Base-by-base conservation (phyloP, 2,113 vertebrate species). In the Charadrius vociferus region DNA sequence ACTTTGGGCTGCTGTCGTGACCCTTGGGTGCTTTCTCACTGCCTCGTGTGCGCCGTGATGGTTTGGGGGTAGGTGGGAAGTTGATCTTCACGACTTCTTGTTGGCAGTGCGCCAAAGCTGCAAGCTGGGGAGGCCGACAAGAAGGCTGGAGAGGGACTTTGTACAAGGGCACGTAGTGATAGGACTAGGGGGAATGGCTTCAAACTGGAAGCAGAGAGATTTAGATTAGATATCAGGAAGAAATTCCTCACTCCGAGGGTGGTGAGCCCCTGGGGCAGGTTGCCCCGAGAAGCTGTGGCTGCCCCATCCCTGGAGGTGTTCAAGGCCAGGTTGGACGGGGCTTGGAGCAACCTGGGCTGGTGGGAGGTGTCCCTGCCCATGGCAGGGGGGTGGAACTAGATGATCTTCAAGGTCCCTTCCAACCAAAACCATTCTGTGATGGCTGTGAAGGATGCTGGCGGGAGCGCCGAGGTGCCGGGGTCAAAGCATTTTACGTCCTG, bases 391-490 rank as follows among this genome's bases (percentile, higher is more conserved):
- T 62, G 63, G 63, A 30, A 32, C 20, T 21, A 4, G 39, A 4
- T 32, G 29, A 5, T 14, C 39, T 43, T 43, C 20, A 22, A 66
- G 63, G 29, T 43, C 39, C 13, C 8, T 63, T 41, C 62, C 62
- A 29, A 29, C 8, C 26, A 6, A 7, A 43, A 32, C 29, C 13
- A 14, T 36, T 26, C n/a, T 39, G 10, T 27, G 27, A 14, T 32
- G 10, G 0, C 41, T 26, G 55, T 0, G 10, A 63, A 30, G 19
- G 39, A 45, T 5, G 29, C 52, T 0, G 4, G 29, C 10, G 67
- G 29, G 11, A 32, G 66, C 1, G 12, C 67, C 41, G 32, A 70
- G 29, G 12, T 1, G 5, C 27, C 9, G 23, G 2, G 9, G 32
- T 22, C 41, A 34, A 50, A 56, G 53, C 0, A 0, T 53, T 70